A percentile compares a stretch with the other conserved stretches of the same genome.
phyloP scores from a whole-genome alignment of 92 coral and sea anemone species.

The Umimayanthus kanabou region DNA sequence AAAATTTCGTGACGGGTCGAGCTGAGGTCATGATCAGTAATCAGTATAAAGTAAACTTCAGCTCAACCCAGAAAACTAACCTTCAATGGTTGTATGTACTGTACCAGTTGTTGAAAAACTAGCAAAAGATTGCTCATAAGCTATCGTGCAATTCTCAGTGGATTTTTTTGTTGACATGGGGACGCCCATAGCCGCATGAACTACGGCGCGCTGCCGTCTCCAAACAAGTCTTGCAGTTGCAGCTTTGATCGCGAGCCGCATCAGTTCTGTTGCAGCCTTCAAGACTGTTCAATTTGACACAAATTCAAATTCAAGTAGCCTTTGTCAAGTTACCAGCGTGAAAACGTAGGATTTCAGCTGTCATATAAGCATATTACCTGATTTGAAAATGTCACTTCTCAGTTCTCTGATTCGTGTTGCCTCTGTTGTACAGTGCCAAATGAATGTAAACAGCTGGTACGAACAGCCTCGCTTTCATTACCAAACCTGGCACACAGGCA shows the following conservation, averaged over 20 bases:
- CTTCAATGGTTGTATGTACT: conserved; percentile 56
- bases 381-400: neutral
- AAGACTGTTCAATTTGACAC: neutral
- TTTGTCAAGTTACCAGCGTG: neutral
- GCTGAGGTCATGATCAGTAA: too few species aligned
- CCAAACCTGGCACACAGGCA: too few species aligned
- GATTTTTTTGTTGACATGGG: conserved; percentile 64
- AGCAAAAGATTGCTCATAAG: conserved; percentile 62
- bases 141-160: neutral
- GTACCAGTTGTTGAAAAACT: conserved; percentile 88
- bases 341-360: neutral
- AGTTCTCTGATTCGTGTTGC: neutral
- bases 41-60: too few species aligned
- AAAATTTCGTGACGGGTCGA: too few species aligned
- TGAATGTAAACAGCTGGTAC: too few species aligned
- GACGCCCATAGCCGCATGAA: conserved; percentile 68
- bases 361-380: conserved; percentile 3
- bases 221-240: conserved; percentile 17
- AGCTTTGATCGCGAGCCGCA: neutral
- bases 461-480: too few species aligned
- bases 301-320: neutral
- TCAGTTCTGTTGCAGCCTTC: neutral
- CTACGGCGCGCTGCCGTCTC: conserved; percentile 2
- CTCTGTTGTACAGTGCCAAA: too few species aligned
- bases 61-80: conserved; percentile 42